A percentile compares a stretch with the other conserved stretches of the same genome.
Conservation (phyloP, 2,888 invertebrate genomes). For the Calephelis perditalis region DNA sequence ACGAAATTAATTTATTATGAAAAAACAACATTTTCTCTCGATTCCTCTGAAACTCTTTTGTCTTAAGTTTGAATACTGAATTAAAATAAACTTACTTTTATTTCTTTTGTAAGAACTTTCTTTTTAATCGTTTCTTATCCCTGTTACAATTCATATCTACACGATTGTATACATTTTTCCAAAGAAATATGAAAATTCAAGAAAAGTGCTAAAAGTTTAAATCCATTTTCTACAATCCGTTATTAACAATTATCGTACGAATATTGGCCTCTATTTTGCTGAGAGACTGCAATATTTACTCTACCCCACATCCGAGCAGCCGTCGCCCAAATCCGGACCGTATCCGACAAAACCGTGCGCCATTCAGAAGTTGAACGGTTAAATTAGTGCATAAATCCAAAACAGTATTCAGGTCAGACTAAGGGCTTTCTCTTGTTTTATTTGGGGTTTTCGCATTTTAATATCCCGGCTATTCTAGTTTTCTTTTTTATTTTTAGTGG, state of each 20-base stretch:
- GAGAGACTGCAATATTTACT: conserved; percentile 9
- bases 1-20: too few species aligned
- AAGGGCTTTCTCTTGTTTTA: conserved; percentile 17
- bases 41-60: too few species aligned
- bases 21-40: too few species aligned
- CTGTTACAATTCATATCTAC: too few species aligned
- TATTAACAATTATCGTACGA: conserved; percentile 10
- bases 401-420: conserved; percentile 36
- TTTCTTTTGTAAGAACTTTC: too few species aligned
- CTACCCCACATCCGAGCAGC: conserved; percentile 37
- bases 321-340: conserved; percentile 42
- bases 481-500: background rate
- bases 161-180: too few species aligned
- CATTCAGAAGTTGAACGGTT: conserved; percentile 36
- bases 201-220: conserved; percentile 14
- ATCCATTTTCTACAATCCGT: conserved; percentile 21
- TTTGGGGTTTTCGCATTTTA: conserved; percentile 6
- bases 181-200: too few species aligned
- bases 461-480: background rate
- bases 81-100: too few species aligned
- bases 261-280: conserved; percentile 10
- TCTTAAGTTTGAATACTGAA: too few species aligned
- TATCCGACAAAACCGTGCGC: conserved; percentile 46
- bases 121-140: too few species aligned
- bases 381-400: conserved; percentile 56